Evolutionary conservation across 2,113 vertebrate genomes (phyloP), one percentile per base, ranked within the genome.

Genomic region (Cheilinus undulatus): DNA sequence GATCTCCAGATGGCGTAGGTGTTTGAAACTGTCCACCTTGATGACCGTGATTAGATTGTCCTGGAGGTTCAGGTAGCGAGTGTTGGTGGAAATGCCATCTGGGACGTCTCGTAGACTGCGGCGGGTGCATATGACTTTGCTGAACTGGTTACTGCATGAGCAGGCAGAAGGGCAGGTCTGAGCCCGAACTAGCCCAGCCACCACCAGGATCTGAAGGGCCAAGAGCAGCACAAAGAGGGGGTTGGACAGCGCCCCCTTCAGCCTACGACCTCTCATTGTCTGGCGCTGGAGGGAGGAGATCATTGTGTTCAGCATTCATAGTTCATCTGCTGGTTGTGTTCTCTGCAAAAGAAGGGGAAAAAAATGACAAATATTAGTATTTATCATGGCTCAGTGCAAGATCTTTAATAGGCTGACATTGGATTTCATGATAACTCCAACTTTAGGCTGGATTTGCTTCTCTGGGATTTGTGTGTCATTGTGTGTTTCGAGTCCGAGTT

Each of bases 231-330:
- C 95, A 94, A 97, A 96, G 90, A 99, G 95, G 89, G 97, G 97
- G 96, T 98, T 96, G 93, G 97, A 97, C 93, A 97, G 93, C 91
- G 96, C 96, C 96, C 97, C 97, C 96, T 98, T 98, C 94, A 97
- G 97, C 96, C 96, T 99, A 97, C 94, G 96, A 97, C 97, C 97
- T 98, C 97, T 96, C 97, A 99, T 98, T 96, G 97, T 99, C 97
- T 97, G 93, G 90, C 84, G 95, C 96, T 96, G 96, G 97, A 97
- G 96, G 96, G 97, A 96, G 95, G 96, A 99, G 96, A 95, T 97
- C 97, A 99, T 99, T 95, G 95, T 99, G 96, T 97, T 97, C 97
- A 97, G 97, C 96, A 98, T 98, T 97, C 97, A 99, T 99, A 98
- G 96, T 99, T 99, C 96, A 96, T 95, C 93, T 93, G 94, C 92